Base-by-base conservation (phyloP, 1,140 invertebrate species). In the Thaumatotibia leucotreta region DNA sequence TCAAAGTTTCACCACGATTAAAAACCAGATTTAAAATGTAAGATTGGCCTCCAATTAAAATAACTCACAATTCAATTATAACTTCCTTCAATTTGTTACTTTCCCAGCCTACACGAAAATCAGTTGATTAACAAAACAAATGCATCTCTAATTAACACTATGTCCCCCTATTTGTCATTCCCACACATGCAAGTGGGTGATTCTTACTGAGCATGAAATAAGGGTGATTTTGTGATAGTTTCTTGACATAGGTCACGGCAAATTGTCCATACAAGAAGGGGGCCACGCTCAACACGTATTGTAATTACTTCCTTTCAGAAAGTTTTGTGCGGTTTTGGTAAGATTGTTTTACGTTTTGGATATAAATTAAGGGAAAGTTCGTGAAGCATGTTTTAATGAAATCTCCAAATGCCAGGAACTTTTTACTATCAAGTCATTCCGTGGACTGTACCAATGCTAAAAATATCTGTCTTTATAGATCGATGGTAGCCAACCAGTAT, bases 251-350 rank as follows among this genome's bases (percentile, higher is more conserved):
- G 52, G 23, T 58, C 52, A 31, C 10, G 2, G 23, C n/a, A 58
- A 45, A 39, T 39, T 39, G 14, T 20, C 14, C 39, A 45, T 45
- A 45, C 4, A 8, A 20, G 14, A 45, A 58, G 52, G 22, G 52
- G 52, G 52, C 17, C 52, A 58, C 23, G 52, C 52, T 24, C 22
- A 10, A 29, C 27, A 58, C 52, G 52, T 58, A 58, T 58, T 58
- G 52, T 58, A 24, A 52, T 52, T 58, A 27, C 14, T 58, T 58
- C 52, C 52, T 58, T 45, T 45, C 14, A 1, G 17, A 45, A 45
- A 45, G 39, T n/a, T 45, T 8, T 4, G 17, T 8, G 39, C 14
- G 39, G 35, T 39, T 20, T 9, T 20, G 39, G 6, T 14, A 1
- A 45, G 8, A n/a, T 45, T 20, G 39, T 20, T 20, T 17, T 45